Evolutionary conservation across 2,113 vertebrate genomes (phyloP), one percentile per base, ranked within the genome.

Genomic region (Sterna hirundo): DNA sequence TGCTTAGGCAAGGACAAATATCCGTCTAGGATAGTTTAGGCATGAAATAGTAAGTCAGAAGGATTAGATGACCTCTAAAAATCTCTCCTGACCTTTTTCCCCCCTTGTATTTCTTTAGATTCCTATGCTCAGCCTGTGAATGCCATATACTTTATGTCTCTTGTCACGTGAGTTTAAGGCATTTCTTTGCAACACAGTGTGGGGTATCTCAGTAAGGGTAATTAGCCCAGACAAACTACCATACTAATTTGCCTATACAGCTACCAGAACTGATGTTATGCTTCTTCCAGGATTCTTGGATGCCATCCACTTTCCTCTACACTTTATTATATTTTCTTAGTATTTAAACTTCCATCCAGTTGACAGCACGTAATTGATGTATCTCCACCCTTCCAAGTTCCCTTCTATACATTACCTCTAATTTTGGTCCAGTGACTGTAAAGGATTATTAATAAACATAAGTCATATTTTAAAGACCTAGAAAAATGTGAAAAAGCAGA

Each of bases 211-310:
- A 51, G 60, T 66, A 64, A 7, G 54, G 30, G 52, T 72, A 96
- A 96, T 96, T 96, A 94, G 84, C 47, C 66, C 78, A 86, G 86
- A 91, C 83, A 91, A 93, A 87, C 49, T 57, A 65, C 74, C 8
- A 1, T 69, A 29, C 74, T 94, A 90, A 96, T 96, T 95, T 87
- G 84, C 62, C 46, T 69, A 46, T 52, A 40, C 40, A 82, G 52
- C 65, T 91, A 87, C 78, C 81, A 91, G 72, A 91, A 76, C 30
- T 75, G 65, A 82, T 86, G 86, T 87, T 88, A 72, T 79, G 74
- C 60, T 51, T 3, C 34, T 84, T 87, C 82, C 14, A 21, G 30
- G 57, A 70, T 83, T 66, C 49, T 93, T 94, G 90, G 74, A 76
- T 80, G 84, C 3, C 54, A 51, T 80, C 70, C 76, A 92, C 79